Conservation (phyloP, 2,113 vertebrate genomes). For the Picathartes gymnocephalus region DNA sequence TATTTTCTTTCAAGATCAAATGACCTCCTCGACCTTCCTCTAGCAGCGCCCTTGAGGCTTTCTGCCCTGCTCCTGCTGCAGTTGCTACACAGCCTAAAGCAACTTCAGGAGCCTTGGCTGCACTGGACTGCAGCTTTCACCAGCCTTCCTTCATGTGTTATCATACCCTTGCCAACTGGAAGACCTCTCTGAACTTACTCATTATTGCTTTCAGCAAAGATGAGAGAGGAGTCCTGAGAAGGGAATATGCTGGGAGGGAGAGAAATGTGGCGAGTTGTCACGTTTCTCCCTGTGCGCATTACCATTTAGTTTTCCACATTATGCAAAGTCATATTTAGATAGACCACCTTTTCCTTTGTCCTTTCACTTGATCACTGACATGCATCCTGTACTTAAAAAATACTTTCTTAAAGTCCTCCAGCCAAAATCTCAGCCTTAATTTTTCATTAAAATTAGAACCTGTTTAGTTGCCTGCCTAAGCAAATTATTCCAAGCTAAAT, state of each 20-base stretch:
- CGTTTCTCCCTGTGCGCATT: not conserved
- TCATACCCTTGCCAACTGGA: not conserved
- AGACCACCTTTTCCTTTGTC: not conserved
- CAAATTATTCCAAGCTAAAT: not conserved
- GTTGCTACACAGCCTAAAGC: not conserved
- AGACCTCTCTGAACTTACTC: not conserved
- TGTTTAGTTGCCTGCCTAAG: not conserved
- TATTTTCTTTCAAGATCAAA: not conserved
- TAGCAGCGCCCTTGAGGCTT: not conserved
- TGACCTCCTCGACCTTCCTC: not conserved
- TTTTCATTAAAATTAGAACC: not conserved
- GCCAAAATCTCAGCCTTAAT: not conserved
- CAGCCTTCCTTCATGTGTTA: not conserved
- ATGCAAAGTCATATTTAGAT: not conserved
- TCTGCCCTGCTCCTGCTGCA: not conserved
- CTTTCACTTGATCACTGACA: not conserved
- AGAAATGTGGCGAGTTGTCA: not conserved
- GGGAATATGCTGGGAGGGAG: not conserved
- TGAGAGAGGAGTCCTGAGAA: not conserved
- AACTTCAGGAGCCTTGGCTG: rapidly evolving
- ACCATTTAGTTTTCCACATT: not conserved
- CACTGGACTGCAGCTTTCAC: not conserved
- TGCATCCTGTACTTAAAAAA: not conserved
- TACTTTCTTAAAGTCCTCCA: not conserved
- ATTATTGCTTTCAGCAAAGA: not conserved